These are phyloP conservation scores for Amiota mariae DNA, from an alignment of 2,888 invertebrate species.

Conservation along the genomic window DNA sequence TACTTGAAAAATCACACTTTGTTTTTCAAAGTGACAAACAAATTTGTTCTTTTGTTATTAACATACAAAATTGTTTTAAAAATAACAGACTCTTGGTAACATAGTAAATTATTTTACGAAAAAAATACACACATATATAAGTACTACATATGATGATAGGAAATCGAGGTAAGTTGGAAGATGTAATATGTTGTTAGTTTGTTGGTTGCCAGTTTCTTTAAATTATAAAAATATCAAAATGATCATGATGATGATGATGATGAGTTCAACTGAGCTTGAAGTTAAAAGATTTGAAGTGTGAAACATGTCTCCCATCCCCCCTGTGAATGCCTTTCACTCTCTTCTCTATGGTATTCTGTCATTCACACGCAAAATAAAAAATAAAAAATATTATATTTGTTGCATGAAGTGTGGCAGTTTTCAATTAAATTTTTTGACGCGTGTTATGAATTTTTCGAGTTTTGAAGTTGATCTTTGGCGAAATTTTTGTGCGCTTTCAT, in stretches of 20 bases:
- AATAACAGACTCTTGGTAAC: conserved; percentile 38
- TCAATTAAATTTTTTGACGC: conserved; percentile 30
- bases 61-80: conserved; percentile 50
- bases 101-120: too few relatives aligned
- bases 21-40: conserved; percentile 62
- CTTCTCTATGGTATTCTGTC: neutral
- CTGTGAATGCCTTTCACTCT: neutral
- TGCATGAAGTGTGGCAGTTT: conserved; percentile 28
- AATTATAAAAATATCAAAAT: neutral
- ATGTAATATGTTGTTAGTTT: conserved; percentile 50
- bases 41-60: conserved; percentile 49
- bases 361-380: conserved; percentile 6
- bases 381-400: too few relatives aligned
- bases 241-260: too few relatives aligned
- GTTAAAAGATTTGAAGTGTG: neutral
- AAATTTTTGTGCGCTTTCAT: conserved; percentile 2
- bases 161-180: conserved; percentile 24
- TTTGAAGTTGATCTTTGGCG: neutral
- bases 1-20: conserved; percentile 64
- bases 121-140: too few relatives aligned
- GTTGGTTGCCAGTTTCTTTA: conserved; percentile 40
- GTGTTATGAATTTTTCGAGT: conserved; percentile 22
- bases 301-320: too few relatives aligned
- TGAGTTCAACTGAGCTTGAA: neutral
- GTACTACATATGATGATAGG: too few relatives aligned